Evolutionary conservation across 2,797 vertebrate genomes (phyloP).

Genomic region (Ctenopoma kingsleyae): DNA sequence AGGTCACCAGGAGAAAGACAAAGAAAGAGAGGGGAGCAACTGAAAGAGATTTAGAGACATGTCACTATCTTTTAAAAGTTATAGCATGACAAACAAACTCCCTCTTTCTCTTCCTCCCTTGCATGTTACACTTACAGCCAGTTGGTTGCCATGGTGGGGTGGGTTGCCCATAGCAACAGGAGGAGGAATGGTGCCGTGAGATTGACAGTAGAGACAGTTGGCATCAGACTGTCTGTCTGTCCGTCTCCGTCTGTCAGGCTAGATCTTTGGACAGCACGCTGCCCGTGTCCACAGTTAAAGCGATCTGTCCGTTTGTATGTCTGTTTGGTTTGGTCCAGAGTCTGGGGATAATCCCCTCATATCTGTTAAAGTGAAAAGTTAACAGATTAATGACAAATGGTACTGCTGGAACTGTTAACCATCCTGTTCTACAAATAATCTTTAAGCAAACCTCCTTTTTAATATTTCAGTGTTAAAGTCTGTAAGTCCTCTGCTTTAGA

Average conservation of each 20-base stretch:
- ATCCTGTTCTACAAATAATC: neutral
- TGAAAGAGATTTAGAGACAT: conserved; percentile 84
- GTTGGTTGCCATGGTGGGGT: conserved; percentile 89
- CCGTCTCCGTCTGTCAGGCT: conserved; percentile 80
- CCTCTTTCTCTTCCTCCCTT: conserved; percentile 71
- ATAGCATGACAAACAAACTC: conserved; percentile 87
- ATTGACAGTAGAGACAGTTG: conserved; percentile 88
- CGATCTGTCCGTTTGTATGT: conserved; percentile 38
- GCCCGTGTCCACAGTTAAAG: conserved; percentile 61
- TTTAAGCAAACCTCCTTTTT: neutral
- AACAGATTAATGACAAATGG: conserved; percentile 26
- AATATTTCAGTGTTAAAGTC: neutral
- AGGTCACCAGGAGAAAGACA: conserved; percentile 79
- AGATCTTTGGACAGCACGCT: conserved; percentile 72
- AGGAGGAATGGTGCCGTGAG: conserved; percentile 89
- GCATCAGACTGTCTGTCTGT: conserved; percentile 89
- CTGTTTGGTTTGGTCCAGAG: conserved; percentile 43
- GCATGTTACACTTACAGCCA: conserved; percentile 87
- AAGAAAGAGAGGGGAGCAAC: conserved; percentile 71
- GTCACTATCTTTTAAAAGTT: conserved; percentile 87
- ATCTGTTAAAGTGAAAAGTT: conserved; percentile 68
- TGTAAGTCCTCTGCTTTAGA: neutral
- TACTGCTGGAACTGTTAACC: neutral
- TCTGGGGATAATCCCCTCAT: conserved; percentile 84
- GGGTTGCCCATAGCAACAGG: conserved; percentile 90